phyloP scores from a whole-genome alignment of 2,888 invertebrate genomes.

The Tachystola acroxantha region DNA sequence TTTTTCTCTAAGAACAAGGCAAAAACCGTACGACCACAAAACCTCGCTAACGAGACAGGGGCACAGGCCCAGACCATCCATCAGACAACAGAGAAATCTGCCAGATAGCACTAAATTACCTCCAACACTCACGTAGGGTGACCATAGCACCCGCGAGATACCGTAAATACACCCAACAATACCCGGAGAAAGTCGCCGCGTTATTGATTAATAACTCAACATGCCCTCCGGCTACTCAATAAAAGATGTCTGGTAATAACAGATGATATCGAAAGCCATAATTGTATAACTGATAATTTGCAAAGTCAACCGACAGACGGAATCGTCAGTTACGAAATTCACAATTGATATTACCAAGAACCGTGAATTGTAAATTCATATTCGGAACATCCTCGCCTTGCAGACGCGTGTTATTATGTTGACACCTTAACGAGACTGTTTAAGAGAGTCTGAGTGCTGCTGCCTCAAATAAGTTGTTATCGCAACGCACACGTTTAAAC shows the following conservation, averaged over 20 bases:
- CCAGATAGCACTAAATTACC: constrained; percentile 52
- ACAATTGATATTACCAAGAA: constrained; percentile 31
- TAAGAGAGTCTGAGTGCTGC: too few relatives aligned
- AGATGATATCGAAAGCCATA: constrained; percentile 46
- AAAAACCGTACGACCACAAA: constrained; percentile 24
- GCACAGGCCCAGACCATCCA: constrained; percentile 28
- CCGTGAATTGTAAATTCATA: constrained; percentile 31
- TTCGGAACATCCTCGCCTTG: constrained; percentile 21
- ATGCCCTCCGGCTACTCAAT: constrained; percentile 45
- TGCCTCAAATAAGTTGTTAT: too few relatives aligned
- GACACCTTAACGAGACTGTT: constrained; percentile 55
- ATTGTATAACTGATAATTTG: constrained; percentile 58
- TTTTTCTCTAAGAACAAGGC: constrained; percentile 16
- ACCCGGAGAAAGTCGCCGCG: constrained; percentile 56
- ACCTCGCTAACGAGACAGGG: constrained; percentile 41
- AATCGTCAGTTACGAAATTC: constrained; percentile 43
- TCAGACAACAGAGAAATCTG: constrained; percentile 40
- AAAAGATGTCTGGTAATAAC: constrained; percentile 56
- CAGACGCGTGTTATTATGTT: constrained; percentile 25
- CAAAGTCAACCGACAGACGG: constrained; percentile 39
- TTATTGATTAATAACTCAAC: constrained; percentile 56
- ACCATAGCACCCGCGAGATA: constrained; percentile 23
- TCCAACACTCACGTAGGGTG: constrained; percentile 32
- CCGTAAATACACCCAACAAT: constrained; percentile 10
- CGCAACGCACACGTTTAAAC: too few relatives aligned